Evolutionary conservation across 2,888 invertebrate genomes (phyloP).

Genomic region (Andrena minutula): DNA sequence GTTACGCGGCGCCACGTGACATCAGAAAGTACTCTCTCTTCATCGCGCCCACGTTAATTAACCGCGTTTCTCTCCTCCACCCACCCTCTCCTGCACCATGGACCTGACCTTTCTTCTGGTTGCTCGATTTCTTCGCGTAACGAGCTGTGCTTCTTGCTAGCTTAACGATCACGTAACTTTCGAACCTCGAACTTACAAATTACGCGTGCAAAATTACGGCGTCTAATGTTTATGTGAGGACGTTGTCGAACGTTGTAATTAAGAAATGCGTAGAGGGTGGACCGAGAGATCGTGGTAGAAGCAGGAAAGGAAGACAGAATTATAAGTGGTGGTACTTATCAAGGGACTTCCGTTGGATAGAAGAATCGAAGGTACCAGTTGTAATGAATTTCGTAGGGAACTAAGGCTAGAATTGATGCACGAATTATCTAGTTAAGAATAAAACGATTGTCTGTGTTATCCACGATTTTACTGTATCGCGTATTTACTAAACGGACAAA

Average conservation of each 20-base stretch:
- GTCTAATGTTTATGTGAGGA: not conserved
- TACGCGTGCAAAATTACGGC: not conserved
- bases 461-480: not conserved
- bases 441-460: not conserved
- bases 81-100: not conserved
- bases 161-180: not conserved
- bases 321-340: too few species aligned
- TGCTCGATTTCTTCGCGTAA: conserved; percentile 47
- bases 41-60: conserved; percentile 61
- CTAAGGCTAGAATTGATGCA: too few species aligned
- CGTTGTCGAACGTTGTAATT: not conserved
- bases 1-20: conserved; percentile 61
- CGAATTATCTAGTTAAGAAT: not conserved
- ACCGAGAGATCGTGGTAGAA: too few species aligned
- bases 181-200: not conserved
- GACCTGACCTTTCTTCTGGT: not conserved
- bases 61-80: conserved; percentile 40
- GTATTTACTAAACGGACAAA: not conserved
- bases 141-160: not conserved
- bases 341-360: too few species aligned
- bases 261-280: not conserved
- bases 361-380: too few species aligned
- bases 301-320: too few species aligned
- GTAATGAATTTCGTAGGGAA: too few species aligned
- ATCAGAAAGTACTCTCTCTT: conserved; percentile 57